Percentiles rank a stretch among this genome's conserved stretches.
phyloP scores from a whole-genome alignment of 2,888 invertebrate species.

The Cataglyphis albicans region DNA sequence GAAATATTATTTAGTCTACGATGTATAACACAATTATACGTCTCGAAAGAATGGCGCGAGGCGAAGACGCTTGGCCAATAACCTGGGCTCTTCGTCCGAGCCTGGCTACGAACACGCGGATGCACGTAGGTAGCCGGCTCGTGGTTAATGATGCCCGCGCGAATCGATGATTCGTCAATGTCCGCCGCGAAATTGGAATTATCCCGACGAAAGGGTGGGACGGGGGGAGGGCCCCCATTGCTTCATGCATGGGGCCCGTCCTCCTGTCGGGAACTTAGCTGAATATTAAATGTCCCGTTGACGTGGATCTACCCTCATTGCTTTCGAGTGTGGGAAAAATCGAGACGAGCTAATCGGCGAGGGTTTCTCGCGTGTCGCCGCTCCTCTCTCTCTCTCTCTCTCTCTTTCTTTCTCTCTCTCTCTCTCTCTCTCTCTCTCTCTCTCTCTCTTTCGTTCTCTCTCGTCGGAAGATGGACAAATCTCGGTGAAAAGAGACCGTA shows the following conservation, averaged over 20 bases:
- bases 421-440: not conserved
- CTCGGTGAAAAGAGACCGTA: constrained; percentile 33
- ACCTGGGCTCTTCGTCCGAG: constrained; percentile 60
- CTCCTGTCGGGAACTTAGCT: constrained; percentile 40
- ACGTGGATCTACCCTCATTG: constrained; percentile 19
- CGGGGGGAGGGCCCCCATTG: not conserved
- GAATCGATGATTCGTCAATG: constrained; percentile 79
- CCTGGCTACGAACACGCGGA: constrained; percentile 61
- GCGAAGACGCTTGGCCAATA: constrained; percentile 65
- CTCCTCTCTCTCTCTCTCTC: not conserved
- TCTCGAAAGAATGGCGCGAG: constrained; percentile 29
- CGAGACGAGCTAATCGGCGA: constrained; percentile 44
- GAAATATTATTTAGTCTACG: constrained; percentile 5
- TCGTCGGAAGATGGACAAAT: constrained; percentile 41
- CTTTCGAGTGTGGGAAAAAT: constrained; percentile 44
- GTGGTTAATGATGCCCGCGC: constrained; percentile 78
- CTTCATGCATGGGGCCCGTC: constrained; percentile 4
- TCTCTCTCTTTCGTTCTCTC: no score
- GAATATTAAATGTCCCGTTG: constrained; percentile 51
- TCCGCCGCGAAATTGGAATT: constrained; percentile 75
- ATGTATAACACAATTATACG: not conserved
- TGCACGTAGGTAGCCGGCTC: constrained; percentile 76
- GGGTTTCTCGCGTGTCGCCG: constrained; percentile 38
- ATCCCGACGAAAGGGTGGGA: constrained; percentile 66
- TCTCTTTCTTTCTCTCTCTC: no score